phyloP scores from a whole-genome alignment of 2,888 invertebrate species.

The Taphrorychus bicolor region DNA sequence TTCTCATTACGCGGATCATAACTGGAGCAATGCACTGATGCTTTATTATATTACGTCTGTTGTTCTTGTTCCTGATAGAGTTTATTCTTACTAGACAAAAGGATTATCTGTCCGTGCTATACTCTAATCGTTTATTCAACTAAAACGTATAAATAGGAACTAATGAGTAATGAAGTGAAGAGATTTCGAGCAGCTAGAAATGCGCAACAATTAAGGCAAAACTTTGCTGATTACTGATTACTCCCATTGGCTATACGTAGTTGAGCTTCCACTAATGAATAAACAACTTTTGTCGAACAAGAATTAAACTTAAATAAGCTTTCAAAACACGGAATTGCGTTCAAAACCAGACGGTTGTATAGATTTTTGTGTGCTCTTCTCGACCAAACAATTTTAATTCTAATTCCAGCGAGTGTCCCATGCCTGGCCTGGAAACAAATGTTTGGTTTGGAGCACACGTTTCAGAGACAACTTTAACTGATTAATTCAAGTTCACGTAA shows the following conservation, averaged over 20 bases:
- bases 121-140: too few species aligned
- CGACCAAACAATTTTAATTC: conserved; percentile 6
- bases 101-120: not conserved
- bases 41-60: not conserved
- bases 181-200: not conserved
- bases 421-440: conserved; percentile 17
- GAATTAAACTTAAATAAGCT: not conserved
- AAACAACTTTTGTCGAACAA: too few species aligned
- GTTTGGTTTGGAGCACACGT: conserved; percentile 22
- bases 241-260: too few species aligned
- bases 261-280: not conserved
- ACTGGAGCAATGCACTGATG: not conserved
- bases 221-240: too few species aligned
- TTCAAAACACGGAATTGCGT: not conserved
- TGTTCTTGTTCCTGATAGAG: not conserved
- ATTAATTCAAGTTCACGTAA: conserved; percentile 26
- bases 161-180: not conserved
- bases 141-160: not conserved
- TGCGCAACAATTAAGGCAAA: not conserved
- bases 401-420: conserved; percentile 17
- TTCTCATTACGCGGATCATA: not conserved
- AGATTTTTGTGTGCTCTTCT: not conserved
- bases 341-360: not conserved
- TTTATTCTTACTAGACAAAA: not conserved
- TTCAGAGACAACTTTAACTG: conserved; percentile 28